These are phyloP conservation scores for Cyprinella venusta DNA, from an alignment of 2,797 vertebrate species.

Conservation along the genomic window DNA sequence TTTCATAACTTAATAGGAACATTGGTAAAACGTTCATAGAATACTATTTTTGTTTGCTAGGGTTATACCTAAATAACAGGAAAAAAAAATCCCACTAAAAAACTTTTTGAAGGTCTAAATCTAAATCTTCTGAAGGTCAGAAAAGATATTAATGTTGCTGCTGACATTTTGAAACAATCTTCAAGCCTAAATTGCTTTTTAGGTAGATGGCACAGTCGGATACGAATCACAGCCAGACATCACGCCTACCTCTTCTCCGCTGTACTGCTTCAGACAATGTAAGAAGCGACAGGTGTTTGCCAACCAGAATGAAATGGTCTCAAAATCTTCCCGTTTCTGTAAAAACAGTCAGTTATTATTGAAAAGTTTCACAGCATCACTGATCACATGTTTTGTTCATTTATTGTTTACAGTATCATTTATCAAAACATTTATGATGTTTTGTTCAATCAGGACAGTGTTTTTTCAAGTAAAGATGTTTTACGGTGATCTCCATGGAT, in stretches of 20 bases:
- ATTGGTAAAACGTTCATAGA: not conserved
- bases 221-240: not conserved
- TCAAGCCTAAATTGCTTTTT: not conserved
- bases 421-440: not conserved
- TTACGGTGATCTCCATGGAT: not conserved
- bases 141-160: not conserved
- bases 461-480: not conserved
- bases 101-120: too few relatives aligned
- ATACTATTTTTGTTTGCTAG: not conserved
- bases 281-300: slow-evolving; percentile 92
- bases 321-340: slow-evolving; percentile 90
- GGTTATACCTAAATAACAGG: not conserved
- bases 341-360: slow-evolving; percentile 46
- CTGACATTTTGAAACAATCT: too few relatives aligned
- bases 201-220: not conserved
- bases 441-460: not conserved
- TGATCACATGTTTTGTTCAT: too few relatives aligned
- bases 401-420: too few relatives aligned
- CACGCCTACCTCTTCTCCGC: slow-evolving; percentile 86
- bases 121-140: not conserved
- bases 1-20: not conserved
- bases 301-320: slow-evolving; percentile 95
- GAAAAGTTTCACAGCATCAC: not conserved
- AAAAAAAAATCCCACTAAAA: too few relatives aligned
- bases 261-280: slow-evolving; percentile 96